Percentiles rank a stretch among this genome's conserved stretches.
Conservation (phyloP, 2,113 vertebrate species). For the Misgurnus mizolepis region DNA sequence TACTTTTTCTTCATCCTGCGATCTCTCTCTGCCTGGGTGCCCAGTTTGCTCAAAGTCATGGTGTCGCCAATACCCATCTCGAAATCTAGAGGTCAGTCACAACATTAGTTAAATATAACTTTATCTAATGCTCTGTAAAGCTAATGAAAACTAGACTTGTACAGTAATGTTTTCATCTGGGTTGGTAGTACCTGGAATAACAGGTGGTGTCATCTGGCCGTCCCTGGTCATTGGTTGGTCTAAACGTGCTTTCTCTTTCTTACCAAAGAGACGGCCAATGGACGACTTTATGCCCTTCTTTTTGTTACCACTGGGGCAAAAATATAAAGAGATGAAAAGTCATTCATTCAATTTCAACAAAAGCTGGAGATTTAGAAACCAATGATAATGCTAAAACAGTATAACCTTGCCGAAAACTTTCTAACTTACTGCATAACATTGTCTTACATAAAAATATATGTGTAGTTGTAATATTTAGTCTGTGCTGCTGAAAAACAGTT, state of each 20-base stretch:
- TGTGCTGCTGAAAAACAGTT: constrained; percentile 7
- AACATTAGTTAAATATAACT: neutral
- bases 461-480: neutral
- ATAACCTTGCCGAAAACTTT: too few relatives aligned
- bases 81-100: constrained; percentile 73
- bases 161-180: neutral
- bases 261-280: constrained; percentile 92
- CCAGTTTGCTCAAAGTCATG: constrained; percentile 89
- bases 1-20: constrained; percentile 95
- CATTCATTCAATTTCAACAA: too few relatives aligned
- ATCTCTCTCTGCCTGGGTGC: constrained; percentile 93
- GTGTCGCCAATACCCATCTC: constrained; percentile 89
- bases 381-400: too few relatives aligned
- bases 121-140: neutral
- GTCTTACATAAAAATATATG: neutral
- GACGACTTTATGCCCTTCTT: constrained; percentile 97
- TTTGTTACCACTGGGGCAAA: constrained; percentile 80
- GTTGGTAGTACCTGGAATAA: constrained; percentile 77
- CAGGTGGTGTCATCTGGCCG: constrained; percentile 70
- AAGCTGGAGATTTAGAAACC: too few relatives aligned
- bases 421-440: neutral
- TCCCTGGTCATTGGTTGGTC: constrained; percentile 84
- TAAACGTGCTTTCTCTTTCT: constrained; percentile 90
- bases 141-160: neutral
- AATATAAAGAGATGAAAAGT: neutral